Evolutionary conservation across 2,113 vertebrate genomes (phyloP), one percentile per base, ranked within the genome.

Genomic region (Notiomystis cincta): DNA sequence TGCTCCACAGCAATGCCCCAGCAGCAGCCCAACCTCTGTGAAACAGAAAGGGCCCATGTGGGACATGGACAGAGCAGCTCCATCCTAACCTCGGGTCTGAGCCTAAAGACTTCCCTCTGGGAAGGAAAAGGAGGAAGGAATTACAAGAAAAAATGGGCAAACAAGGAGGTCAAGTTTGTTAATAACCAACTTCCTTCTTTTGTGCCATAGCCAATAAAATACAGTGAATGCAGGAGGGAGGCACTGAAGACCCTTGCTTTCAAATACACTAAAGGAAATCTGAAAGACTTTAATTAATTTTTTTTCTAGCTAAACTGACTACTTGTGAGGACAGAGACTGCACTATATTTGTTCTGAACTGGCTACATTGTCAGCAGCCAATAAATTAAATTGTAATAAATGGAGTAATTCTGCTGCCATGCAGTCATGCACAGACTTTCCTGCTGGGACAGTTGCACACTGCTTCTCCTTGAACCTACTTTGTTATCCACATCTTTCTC

Each of bases 381-480:
- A 64, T 83, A 91, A 94, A 94, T 94, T 82, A 82, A 82, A 66
- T 47, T 25, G 50, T 54, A 94, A 80, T 85, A 95, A 91, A 94
- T 54, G 50, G 85, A 93, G 66, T 66, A 64, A 77, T 83, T 85
- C 64, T 93, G 42, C 71, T 82, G 66, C 78, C 0, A 0, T 0
- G 0, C 25, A 60, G 53, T n/a, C 37, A 4, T 79, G 45, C 47
- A 30, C 53, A 87, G 65, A 42, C 57, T 35, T 67, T 94, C 62
- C 78, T 91, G 35, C 54, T 70, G 78, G 81, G 75, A 44, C 66
- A 80, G 30, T 64, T 57, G 33, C 67, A 70, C 65, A 54, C 48
- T 38, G 31, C 33, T 93, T 90, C 75, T 82, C 71, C 76, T 96
- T 90, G 90, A 93, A 80, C 51, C 78, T 81, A 20, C 15, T 72